phyloP scores from a whole-genome alignment of 2,888 invertebrate species.

The Epiblema foenella region DNA sequence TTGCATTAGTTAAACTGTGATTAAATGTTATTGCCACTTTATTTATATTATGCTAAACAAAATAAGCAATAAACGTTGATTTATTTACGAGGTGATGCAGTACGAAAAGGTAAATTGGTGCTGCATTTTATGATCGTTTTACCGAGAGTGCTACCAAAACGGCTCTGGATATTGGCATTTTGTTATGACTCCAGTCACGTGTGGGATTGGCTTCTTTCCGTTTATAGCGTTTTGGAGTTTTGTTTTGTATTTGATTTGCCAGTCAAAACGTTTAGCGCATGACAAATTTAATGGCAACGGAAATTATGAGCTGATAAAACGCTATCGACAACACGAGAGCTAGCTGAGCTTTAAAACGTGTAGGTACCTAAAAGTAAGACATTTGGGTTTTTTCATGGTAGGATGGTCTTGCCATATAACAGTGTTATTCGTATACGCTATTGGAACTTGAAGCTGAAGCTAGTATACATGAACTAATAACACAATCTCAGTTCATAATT shows the following conservation, averaged over 20 bases:
- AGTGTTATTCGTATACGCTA: no score
- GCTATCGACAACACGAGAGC: background rate
- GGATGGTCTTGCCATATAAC: no score
- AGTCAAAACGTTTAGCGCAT: constrained; percentile 26
- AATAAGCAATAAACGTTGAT: constrained; percentile 48
- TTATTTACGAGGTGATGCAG: constrained; percentile 65
- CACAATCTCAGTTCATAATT: no score
- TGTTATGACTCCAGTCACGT: constrained; percentile 79
- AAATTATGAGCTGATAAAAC: constrained; percentile 20
- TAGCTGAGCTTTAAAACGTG: background rate
- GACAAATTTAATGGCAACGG: constrained; percentile 6
- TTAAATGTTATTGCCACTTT: background rate
- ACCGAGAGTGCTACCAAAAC: constrained; percentile 65
- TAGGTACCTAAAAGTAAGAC: no score
- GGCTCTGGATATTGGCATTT: constrained; percentile 63
- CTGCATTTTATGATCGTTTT: constrained; percentile 63
- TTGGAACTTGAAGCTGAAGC: no score
- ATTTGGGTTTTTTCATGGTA: no score
- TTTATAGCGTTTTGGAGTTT: constrained; percentile 48
- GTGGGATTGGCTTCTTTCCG: constrained; percentile 53
- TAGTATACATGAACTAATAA: no score
- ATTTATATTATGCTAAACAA: constrained; percentile 13
- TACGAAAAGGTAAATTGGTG: constrained; percentile 59
- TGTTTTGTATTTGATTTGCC: constrained; percentile 29
- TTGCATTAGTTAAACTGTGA: background rate